Evolutionary conservation across 2,888 invertebrate species (phyloP).

Genomic region (Troilus luridus): DNA sequence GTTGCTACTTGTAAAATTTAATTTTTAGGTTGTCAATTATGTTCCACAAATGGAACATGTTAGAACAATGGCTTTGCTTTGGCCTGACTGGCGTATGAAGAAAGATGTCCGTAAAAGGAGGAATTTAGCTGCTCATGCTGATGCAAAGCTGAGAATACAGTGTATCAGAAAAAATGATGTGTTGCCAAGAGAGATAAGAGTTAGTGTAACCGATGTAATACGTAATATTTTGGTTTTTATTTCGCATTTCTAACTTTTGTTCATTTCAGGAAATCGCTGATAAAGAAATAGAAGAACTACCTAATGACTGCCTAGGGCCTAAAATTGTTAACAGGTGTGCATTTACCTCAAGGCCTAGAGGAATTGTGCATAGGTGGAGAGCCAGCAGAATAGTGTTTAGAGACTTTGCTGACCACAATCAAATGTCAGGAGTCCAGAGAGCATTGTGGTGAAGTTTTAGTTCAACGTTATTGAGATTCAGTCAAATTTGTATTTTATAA

Average conservation of each 20-base stretch:
- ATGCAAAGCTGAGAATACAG: conserved; percentile 84
- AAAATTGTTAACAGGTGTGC: conserved; percentile 83
- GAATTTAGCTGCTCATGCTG: conserved; percentile 80
- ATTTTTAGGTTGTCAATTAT: conserved; percentile 1
- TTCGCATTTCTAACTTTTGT: not conserved
- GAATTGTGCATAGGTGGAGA: conserved; percentile 85
- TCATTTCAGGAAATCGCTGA: conserved; percentile 80
- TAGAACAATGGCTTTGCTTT: conserved; percentile 68
- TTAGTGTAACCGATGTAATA: conserved; percentile 66
- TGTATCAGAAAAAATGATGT: conserved; percentile 88
- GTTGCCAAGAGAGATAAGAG: conserved; percentile 81
- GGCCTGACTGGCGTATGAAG: conserved; percentile 87
- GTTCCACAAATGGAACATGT: conserved; percentile 28
- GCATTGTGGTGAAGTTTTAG: conserved; percentile 84
- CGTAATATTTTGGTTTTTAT: not conserved
- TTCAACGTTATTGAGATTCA: not conserved
- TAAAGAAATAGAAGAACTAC: conserved; percentile 81
- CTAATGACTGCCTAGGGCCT: conserved; percentile 79
- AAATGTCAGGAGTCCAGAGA: conserved; percentile 90
- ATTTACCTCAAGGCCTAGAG: conserved; percentile 89
- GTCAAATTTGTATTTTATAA: not conserved
- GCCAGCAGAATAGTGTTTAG: conserved; percentile 93
- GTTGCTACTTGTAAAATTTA: not conserved
- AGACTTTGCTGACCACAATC: conserved; percentile 93
- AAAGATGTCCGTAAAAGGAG: conserved; percentile 88